Conservation (phyloP, 2,113 vertebrate species). For the Mesoclemmys tuberculata region DNA sequence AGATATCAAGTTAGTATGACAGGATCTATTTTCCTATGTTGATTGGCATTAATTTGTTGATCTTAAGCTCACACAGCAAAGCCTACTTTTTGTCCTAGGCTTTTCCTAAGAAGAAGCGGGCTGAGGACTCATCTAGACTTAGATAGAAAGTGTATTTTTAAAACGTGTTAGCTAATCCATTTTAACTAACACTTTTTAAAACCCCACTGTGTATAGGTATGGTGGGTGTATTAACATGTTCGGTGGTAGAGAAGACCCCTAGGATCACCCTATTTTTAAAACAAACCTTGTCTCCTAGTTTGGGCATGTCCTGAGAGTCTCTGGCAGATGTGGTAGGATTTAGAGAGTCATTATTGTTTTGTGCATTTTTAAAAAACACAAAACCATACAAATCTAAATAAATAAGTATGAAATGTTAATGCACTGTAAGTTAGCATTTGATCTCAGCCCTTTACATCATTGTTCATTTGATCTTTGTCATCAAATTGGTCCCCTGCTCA, state of each 20-base stretch:
- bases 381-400: not conserved
- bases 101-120: not conserved
- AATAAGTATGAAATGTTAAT: not conserved
- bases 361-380: not conserved
- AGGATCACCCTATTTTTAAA: not conserved
- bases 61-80: rapidly evolving
- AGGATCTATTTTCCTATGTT: no score
- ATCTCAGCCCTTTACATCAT: not conserved
- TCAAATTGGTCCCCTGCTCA: not conserved
- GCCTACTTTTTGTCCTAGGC: not conserved
- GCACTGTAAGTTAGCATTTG: not conserved
- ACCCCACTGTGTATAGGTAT: not conserved
- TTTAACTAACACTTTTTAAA: not conserved
- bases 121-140: not conserved
- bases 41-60: not conserved
- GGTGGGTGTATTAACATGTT: not conserved
- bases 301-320: not conserved
- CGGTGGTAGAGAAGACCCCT: not conserved
- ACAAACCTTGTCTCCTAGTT: not conserved
- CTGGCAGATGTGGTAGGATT: not conserved
- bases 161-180: not conserved
- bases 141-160: not conserved
- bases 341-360: not conserved
- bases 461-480: not conserved
- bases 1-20: no score